A percentile compares a stretch with the other conserved stretches of the same genome.
Conservation (phyloP, 2,888 invertebrate genomes). For the Hyposoter dolosus region DNA sequence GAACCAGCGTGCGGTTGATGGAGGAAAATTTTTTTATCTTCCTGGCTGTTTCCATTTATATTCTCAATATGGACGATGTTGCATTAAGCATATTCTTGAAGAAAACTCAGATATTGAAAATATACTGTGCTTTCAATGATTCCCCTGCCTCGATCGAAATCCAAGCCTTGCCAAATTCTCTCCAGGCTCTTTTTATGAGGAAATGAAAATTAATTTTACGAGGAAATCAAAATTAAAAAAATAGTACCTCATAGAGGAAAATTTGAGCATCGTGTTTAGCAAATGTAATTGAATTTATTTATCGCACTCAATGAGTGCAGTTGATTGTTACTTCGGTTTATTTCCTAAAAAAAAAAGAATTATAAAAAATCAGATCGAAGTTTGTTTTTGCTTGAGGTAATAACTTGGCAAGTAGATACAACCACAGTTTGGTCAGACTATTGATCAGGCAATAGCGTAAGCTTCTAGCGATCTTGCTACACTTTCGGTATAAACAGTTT, state of each 20-base stretch:
- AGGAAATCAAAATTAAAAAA: no score
- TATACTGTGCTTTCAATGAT: conserved; percentile 1
- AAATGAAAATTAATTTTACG: no score
- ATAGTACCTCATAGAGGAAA: no score
- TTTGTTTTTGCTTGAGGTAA: background rate
- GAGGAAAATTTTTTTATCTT: conserved; percentile 8
- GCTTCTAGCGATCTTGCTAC: background rate
- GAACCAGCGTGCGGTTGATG: conserved; percentile 22
- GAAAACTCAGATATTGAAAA: conserved; percentile 53
- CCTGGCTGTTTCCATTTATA: conserved; percentile 44
- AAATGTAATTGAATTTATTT: background rate
- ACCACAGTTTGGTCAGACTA: background rate
- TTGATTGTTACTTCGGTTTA: background rate
- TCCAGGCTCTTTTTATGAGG: background rate
- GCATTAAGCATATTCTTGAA: conserved; percentile 56
- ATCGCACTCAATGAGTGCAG: background rate
- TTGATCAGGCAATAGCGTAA: background rate
- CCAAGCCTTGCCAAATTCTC: background rate
- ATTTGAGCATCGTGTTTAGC: no score
- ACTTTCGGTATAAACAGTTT: background rate
- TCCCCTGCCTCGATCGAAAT: background rate
- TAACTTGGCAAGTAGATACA: background rate
- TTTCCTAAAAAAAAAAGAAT: background rate
- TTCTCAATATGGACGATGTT: conserved; percentile 36
- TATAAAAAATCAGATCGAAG: background rate